Evolutionary conservation across 2,113 vertebrate species (phyloP).

Genomic region (Oreochromis aureus): DNA sequence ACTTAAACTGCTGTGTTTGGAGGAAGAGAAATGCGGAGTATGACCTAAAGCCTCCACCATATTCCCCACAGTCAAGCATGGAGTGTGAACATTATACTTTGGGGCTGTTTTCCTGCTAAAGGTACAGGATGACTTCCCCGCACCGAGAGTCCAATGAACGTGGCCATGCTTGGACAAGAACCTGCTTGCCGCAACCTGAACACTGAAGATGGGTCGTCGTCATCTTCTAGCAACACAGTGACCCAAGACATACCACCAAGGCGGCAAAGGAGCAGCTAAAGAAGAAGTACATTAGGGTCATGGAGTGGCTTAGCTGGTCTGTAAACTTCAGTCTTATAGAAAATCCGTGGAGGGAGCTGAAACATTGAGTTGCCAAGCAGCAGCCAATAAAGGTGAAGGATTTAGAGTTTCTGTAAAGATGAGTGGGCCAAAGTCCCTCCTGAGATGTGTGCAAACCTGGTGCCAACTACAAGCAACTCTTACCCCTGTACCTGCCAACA

Average conservation of each 20-base stretch:
- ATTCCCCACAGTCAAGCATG: not conserved
- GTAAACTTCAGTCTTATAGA: not conserved
- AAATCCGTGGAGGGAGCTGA: not conserved
- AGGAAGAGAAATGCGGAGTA: accelerated
- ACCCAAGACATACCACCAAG: not conserved
- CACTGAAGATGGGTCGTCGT: not conserved
- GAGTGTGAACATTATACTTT: not conserved
- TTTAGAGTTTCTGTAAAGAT: not conserved
- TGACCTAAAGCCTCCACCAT: not conserved
- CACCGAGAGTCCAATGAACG: not conserved
- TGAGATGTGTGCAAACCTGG: not conserved
- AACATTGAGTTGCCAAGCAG: not conserved
- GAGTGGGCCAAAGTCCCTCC: not conserved
- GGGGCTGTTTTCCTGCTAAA: not conserved
- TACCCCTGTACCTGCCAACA: not conserved
- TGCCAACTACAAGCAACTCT: not conserved
- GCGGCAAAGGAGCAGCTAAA: not conserved
- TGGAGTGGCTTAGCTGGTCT: not conserved
- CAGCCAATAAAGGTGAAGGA: not conserved
- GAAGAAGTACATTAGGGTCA: not conserved
- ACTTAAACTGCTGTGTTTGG: not conserved
- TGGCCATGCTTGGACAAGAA: not conserved
- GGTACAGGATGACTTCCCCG: not conserved
- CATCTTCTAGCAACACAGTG: not conserved
- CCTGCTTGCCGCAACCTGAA: not conserved